These are phyloP conservation scores for Crax fasciolata DNA, from an alignment of 2,797 vertebrate species.

Conservation along the genomic window DNA sequence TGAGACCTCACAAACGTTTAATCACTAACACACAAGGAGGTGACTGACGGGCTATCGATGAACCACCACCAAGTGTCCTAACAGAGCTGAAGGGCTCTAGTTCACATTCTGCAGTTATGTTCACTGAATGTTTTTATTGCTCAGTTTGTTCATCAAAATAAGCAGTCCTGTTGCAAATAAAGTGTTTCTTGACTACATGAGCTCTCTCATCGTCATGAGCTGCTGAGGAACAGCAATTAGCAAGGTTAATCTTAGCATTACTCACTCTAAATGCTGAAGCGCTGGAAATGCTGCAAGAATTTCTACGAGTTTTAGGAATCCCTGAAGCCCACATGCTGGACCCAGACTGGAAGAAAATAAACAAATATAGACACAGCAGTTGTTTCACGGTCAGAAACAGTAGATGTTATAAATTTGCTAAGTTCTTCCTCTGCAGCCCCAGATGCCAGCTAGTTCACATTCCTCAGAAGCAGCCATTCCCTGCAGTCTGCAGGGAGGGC, in stretches of 20 bases:
- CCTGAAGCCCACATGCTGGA: constrained; percentile 83
- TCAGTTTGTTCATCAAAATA: neutral
- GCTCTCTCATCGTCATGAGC: neutral
- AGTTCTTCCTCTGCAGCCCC: neutral
- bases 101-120: neutral
- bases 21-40: neutral
- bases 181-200: neutral
- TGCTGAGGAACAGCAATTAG: neutral
- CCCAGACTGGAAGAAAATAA: constrained; percentile 84
- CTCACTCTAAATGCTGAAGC: constrained; percentile 93
- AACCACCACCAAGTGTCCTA: neutral
- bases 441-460: neutral
- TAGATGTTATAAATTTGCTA: neutral
- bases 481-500: neutral
- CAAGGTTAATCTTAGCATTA: neutral
- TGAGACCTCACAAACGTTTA: neutral
- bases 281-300: constrained; percentile 88
- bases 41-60: neutral
- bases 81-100: neutral
- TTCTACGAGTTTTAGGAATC: constrained; percentile 85
- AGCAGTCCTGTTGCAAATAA: neutral
- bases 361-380: neutral
- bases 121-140: neutral
- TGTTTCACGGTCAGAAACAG: neutral
- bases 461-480: neutral